A percentile compares a stretch with the other conserved stretches of the same genome.
Evolutionary conservation across 2,113 vertebrate species (phyloP).

Genomic region (Hemiprocne comata): DNA sequence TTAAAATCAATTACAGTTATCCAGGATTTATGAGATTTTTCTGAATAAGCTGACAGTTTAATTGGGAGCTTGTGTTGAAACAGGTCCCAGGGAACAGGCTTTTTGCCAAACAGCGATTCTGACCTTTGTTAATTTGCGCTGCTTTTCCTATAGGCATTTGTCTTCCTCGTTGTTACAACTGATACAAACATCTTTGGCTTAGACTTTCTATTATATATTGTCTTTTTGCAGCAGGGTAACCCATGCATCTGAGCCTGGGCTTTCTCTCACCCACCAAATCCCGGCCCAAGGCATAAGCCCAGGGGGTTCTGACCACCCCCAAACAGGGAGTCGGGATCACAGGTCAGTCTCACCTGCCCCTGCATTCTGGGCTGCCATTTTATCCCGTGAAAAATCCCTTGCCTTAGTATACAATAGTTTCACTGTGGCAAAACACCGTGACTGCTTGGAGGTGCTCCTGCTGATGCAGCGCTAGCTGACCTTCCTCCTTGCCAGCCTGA

Average conservation of each 20-base stretch:
- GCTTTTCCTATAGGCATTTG: conserved; percentile 63
- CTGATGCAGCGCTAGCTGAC: conserved; percentile 72
- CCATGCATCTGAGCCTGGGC: conserved; percentile 84
- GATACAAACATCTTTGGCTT: conserved; percentile 64
- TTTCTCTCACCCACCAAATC: conserved; percentile 81
- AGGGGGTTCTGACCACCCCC: conserved; percentile 79
- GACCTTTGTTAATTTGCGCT: conserved; percentile 61
- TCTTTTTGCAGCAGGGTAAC: conserved; percentile 84
- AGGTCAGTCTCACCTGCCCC: conserved; percentile 82
- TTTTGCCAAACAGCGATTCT: conserved; percentile 6
- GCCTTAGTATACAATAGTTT: conserved; percentile 65
- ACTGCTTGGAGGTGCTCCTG: conserved; percentile 74
- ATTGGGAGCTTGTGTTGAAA: conserved; percentile 48
- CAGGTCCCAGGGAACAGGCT: not conserved
- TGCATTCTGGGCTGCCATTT: conserved; percentile 74
- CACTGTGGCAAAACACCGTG: conserved; percentile 64
- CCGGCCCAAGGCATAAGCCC: conserved; percentile 81
- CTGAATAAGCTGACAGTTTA: conserved; percentile 16
- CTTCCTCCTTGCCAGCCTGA: conserved; percentile 70
- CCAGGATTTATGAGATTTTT: not conserved
- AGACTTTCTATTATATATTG: conserved; percentile 83
- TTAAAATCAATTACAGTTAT: not conserved
- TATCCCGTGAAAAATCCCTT: conserved; percentile 59
- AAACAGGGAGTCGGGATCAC: conserved; percentile 82
- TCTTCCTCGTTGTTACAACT: conserved; percentile 76